These are phyloP conservation scores for Sebastes cheni DNA, from an alignment of 2,797 vertebrate species.

Conservation along the genomic window DNA sequence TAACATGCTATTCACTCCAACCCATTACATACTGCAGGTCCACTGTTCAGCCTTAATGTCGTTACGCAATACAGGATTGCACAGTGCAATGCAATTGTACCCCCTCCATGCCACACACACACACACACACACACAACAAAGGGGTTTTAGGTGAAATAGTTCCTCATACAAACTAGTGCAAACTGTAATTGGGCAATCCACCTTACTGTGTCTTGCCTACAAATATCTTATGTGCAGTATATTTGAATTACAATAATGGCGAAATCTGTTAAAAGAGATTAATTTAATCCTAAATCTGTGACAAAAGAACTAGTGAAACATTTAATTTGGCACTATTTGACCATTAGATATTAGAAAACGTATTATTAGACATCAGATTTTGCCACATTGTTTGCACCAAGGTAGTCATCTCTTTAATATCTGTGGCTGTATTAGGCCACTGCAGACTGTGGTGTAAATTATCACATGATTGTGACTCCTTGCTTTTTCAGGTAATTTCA, in stretches of 20 bases:
- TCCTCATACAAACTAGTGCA: not conserved
- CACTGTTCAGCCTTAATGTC: not conserved
- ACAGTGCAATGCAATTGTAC: not conserved
- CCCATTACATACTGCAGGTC: not conserved
- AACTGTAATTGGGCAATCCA: too few relatives aligned
- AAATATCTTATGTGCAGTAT: not conserved
- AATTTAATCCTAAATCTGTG: fast-evolving
- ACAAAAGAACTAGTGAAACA: not conserved
- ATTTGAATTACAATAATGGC: not conserved
- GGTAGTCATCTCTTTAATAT: not conserved
- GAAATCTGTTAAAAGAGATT: not conserved
- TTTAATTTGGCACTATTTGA: not conserved
- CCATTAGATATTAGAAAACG: fast-evolving
- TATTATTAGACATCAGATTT: not conserved
- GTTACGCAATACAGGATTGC: not conserved
- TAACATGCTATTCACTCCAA: not conserved
- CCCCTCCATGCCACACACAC: not conserved
- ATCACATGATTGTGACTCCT: not conserved
- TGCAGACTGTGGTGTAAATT: not conserved
- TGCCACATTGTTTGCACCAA: not conserved
- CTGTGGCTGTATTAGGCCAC: not conserved
- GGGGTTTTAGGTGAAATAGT: too few relatives aligned
- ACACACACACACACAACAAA: not conserved
- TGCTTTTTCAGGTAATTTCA: not conserved
- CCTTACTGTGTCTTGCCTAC: not conserved